A percentile compares a stretch with the other conserved stretches of the same genome.
Evolutionary conservation across 2,888 invertebrate genomes (phyloP).

Genomic region (Diaprepes abbreviatus): DNA sequence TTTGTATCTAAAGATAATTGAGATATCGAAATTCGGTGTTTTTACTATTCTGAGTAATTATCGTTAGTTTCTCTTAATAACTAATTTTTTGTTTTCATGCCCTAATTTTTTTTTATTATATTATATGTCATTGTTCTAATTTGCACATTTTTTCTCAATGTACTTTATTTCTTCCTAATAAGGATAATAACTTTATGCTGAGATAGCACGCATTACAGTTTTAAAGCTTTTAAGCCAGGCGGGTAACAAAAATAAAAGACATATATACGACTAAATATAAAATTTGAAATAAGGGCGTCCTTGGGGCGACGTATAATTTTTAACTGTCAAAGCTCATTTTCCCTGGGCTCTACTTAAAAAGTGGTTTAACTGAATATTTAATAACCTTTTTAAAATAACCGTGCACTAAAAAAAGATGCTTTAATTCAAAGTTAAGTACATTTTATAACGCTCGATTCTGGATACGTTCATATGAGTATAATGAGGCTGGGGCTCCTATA

Average conservation of each 20-base stretch:
- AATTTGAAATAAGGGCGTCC: not conserved
- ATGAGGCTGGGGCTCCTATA: no score
- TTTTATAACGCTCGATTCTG: no score
- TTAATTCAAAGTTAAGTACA: no score
- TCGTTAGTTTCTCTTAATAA: no score
- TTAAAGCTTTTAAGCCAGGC: not conserved
- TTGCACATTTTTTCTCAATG: not conserved
- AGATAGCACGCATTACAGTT: not conserved
- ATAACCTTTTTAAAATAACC: not conserved
- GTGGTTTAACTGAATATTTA: constrained; percentile 9
- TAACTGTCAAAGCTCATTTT: not conserved
- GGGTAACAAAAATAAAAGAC: not conserved
- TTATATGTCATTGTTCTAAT: no score
- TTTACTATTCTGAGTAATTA: no score
- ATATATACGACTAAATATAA: not conserved
- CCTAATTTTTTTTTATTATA: no score
- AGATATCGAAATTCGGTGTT: no score
- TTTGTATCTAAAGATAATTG: no score
- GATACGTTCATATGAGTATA: no score
- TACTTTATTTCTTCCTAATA: not conserved
- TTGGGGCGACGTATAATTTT: not conserved
- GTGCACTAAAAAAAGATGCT: no score
- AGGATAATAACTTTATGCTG: not conserved
- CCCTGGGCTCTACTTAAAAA: not conserved
- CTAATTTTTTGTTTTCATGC: no score